A percentile compares a stretch with the other conserved stretches of the same genome.
Conservation (phyloP, 1,140 invertebrate species). For the Polyergus mexicanus region DNA sequence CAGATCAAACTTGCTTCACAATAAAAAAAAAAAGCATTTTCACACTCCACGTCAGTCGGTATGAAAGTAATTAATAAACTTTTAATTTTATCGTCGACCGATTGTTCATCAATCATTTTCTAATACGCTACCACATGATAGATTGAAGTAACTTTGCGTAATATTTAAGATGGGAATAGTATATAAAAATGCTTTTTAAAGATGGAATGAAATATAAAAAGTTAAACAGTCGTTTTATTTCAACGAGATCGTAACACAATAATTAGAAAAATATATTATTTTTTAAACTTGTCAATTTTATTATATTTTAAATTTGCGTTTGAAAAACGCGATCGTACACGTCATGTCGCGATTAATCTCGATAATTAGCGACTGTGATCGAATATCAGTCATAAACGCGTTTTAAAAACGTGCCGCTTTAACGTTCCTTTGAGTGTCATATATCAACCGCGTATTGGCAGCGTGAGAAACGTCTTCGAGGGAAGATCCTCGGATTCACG, state of each 20-base stretch:
- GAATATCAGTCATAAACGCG: slow-evolving; percentile 7
- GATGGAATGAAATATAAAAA: neutral
- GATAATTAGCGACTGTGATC: slow-evolving; percentile 26
- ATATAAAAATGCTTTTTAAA: neutral
- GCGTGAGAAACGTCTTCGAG: slow-evolving; percentile 31
- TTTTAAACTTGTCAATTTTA: neutral
- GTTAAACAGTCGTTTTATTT: neutral
- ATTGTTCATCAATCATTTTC: neutral
- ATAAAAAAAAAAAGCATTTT: neutral
- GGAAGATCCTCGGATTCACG: slow-evolving; percentile 34
- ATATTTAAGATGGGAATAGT: neutral
- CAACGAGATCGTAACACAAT: neutral
- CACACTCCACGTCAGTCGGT: neutral
- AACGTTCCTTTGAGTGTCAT: slow-evolving; percentile 29
- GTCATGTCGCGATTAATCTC: slow-evolving; percentile 25
- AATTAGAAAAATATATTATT: neutral
- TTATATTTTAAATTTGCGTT: neutral
- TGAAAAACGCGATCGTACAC: neutral
- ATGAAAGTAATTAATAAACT: neutral
- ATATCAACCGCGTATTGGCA: slow-evolving; percentile 43
- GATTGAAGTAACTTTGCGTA: neutral
- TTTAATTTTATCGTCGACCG: neutral
- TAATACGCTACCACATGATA: neutral
- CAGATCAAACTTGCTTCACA: neutral
- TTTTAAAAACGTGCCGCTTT: slow-evolving; percentile 14